These are phyloP conservation scores for Pagrus major DNA, from an alignment of 2,113 vertebrate species.

Conservation along the genomic window DNA sequence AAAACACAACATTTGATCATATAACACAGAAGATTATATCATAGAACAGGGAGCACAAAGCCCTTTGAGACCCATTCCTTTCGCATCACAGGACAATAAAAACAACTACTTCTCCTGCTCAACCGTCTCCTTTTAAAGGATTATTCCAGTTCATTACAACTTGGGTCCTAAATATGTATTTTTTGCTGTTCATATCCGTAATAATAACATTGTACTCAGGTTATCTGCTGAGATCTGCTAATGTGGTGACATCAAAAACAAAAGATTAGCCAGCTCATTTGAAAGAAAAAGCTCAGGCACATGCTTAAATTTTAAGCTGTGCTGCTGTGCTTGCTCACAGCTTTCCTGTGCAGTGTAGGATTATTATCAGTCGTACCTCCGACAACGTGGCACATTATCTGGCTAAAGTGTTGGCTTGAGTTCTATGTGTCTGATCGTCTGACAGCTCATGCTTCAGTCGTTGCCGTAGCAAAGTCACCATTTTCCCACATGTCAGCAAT, in stretches of 20 bases:
- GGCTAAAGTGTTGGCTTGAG: neutral
- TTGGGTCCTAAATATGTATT: neutral
- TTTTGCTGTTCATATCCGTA: neutral
- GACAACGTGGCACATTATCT: neutral
- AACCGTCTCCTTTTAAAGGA: neutral
- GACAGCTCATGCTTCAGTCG: neutral
- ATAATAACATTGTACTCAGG: neutral
- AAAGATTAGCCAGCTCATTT: neutral
- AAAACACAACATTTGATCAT: neutral
- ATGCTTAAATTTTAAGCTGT: neutral
- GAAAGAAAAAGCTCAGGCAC: neutral
- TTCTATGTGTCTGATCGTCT: too few relatives aligned
- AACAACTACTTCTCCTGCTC: neutral
- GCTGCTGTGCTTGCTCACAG: neutral
- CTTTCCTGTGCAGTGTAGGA: neutral
- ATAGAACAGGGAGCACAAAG: neutral
- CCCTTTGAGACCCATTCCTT: neutral
- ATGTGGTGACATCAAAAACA: neutral
- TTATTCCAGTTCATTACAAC: conserved; percentile 12
- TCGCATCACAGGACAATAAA: neutral
- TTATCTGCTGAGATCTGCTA: neutral
- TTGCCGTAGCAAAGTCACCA: neutral
- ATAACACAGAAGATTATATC: neutral
- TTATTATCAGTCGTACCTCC: too few relatives aligned
- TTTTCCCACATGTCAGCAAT: conserved; percentile 1